Evolutionary conservation across 23 tunicate genomes (phyloP).

Genomic region (Styela clava): DNA sequence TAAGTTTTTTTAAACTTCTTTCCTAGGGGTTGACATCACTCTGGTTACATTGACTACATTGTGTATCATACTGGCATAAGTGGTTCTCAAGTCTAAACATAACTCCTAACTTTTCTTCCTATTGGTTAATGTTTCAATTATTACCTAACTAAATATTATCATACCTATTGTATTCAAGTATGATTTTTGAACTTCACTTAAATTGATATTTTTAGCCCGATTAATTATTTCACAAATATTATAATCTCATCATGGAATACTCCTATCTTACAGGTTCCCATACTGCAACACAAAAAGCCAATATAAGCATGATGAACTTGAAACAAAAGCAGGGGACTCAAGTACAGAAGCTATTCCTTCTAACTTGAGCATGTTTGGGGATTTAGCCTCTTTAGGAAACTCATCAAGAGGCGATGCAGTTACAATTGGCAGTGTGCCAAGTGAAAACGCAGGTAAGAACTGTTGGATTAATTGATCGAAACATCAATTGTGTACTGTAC

Average conservation of each 20-base stretch:
- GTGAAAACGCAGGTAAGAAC: conserved; percentile 21
- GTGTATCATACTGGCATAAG: too few species aligned
- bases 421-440: conserved; percentile 31
- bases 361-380: conserved; percentile 21
- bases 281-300: conserved; percentile 10
- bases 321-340: neutral
- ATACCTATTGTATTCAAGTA: too few species aligned
- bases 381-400: conserved; percentile 9
- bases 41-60: too few species aligned
- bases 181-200: too few species aligned
- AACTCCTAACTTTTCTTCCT: too few species aligned
- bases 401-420: conserved; percentile 28
- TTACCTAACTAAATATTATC: too few species aligned
- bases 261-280: conserved; percentile 5
- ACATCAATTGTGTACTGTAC: neutral
- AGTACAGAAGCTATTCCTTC: neutral
- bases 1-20: too few species aligned
- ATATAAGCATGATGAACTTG: conserved; percentile 15
- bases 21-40: too few species aligned
- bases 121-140: too few species aligned
- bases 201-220: too few species aligned
- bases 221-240: too few species aligned
- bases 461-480: neutral
- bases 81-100: too few species aligned
- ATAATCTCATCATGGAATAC: neutral